phyloP scores from a whole-genome alignment of 2,797 vertebrate genomes.

The Vireo griseus region DNA sequence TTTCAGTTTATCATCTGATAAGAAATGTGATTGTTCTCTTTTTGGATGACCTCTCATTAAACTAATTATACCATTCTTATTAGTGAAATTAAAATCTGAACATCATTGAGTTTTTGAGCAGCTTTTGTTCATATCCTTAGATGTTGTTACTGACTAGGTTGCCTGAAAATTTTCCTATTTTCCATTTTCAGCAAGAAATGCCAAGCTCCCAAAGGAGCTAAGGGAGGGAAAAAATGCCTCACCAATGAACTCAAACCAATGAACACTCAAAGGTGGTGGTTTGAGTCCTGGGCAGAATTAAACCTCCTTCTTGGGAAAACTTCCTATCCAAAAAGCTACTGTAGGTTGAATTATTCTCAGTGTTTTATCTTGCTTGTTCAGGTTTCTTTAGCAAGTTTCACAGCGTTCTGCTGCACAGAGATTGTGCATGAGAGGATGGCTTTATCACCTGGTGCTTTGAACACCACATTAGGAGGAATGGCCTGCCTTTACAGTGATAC shows the following conservation, averaged over 20 bases:
- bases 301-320: neutral
- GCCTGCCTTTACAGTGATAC: fast-evolving
- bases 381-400: neutral
- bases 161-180: neutral
- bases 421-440: neutral
- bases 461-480: neutral
- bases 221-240: neutral
- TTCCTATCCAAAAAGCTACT: neutral
- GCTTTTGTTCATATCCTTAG: neutral
- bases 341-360: neutral
- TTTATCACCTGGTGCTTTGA: neutral
- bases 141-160: neutral
- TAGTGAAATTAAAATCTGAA: neutral
- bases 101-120: neutral
- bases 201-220: neutral
- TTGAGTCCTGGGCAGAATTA: neutral
- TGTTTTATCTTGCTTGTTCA: neutral
- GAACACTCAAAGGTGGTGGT: neutral
- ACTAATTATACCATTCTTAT: neutral
- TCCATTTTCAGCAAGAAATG: neutral
- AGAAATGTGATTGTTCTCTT: neutral
- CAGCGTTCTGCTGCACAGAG: neutral
- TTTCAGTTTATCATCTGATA: neutral
- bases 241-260: too few species aligned
- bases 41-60: neutral